phyloP scores from a whole-genome alignment of 2,797 vertebrate genomes.

The Zalophus californianus region DNA sequence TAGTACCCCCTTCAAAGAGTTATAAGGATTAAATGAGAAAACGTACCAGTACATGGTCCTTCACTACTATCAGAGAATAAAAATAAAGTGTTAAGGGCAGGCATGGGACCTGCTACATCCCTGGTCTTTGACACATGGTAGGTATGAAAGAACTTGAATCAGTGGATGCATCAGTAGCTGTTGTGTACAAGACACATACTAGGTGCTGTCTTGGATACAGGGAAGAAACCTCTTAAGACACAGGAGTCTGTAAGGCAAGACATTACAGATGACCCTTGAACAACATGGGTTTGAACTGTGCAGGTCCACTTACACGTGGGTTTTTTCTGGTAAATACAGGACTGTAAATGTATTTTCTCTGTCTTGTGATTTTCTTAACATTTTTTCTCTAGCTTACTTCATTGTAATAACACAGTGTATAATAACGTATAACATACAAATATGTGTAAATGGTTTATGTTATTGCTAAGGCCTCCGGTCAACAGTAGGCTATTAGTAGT shows the following conservation, averaged over 20 bases:
- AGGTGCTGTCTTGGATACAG: background rate
- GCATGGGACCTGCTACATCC: background rate
- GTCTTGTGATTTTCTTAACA: background rate
- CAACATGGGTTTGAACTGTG: background rate
- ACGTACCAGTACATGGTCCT: background rate
- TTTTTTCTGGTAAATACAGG: background rate
- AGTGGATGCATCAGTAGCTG: background rate
- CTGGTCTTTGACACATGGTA: background rate
- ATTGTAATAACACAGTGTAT: background rate
- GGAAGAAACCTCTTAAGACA: background rate
- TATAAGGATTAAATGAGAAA: background rate
- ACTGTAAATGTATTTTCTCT: background rate
- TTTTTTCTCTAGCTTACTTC: background rate
- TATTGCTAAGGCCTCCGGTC: background rate
- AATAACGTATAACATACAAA: background rate
- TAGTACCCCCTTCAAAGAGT: background rate
- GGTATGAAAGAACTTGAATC: background rate
- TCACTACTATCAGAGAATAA: background rate
- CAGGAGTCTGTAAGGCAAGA: background rate
- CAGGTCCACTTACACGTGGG: background rate
- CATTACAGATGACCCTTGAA: background rate
- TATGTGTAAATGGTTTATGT: background rate
- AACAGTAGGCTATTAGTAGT: background rate
- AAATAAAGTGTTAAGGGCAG: background rate
- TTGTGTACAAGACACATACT: background rate